Conservation (phyloP, 2,113 vertebrate genomes). For the Rhinichthys klamathensis region DNA sequence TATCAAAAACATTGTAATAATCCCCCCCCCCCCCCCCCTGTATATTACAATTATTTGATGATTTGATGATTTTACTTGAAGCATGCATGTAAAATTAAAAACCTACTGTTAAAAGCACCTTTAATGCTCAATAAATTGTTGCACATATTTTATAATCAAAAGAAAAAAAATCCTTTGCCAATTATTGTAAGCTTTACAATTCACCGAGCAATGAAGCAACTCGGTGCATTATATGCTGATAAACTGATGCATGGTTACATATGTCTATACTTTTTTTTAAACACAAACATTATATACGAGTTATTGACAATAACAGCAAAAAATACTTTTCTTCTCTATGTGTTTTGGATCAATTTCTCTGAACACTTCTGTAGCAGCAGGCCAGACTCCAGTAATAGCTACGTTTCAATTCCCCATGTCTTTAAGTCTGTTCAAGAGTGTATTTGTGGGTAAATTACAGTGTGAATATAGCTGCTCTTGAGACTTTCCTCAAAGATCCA, state of each 20-base stretch:
- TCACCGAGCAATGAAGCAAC: neutral
- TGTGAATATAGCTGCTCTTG: neutral
- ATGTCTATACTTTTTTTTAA: neutral
- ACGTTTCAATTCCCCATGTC: neutral
- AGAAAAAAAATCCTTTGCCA: neutral
- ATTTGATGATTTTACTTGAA: neutral
- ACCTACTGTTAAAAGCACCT: neutral
- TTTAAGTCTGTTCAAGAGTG: slow-evolving; percentile 6
- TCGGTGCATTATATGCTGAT: neutral
- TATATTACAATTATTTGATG: neutral
- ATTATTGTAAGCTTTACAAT: neutral
- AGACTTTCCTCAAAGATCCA: neutral
- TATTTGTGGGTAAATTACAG: slow-evolving; percentile 13
- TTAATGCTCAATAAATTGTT: neutral
- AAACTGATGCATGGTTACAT: neutral
- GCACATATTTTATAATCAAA: neutral
- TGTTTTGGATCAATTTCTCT: neutral
- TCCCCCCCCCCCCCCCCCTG: too few species aligned
- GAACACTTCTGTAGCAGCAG: neutral
- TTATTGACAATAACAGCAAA: neutral
- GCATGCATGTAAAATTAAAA: neutral
- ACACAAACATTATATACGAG: neutral
- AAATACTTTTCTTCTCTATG: neutral
- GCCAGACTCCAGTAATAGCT: slow-evolving; percentile 7
- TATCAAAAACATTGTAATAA: neutral